Percentiles rank a stretch among this genome's conserved stretches.
Evolutionary conservation across 2,113 vertebrate genomes (phyloP).

Genomic region (Atlantisia rogersi): DNA sequence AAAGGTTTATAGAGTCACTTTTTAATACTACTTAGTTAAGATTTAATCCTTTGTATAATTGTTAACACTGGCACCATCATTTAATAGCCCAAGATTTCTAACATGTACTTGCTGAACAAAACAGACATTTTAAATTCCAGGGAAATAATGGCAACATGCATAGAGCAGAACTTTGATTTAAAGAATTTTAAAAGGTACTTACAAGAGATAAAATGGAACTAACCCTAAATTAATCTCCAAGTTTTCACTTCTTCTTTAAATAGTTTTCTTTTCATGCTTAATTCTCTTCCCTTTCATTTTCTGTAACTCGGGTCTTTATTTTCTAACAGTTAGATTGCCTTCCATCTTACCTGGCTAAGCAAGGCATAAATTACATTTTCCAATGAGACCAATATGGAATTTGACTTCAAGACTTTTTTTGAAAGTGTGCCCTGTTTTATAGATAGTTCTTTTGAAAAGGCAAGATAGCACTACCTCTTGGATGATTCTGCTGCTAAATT

Average conservation of each 20-base stretch:
- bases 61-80: slow-evolving; percentile 54
- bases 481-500: slow-evolving; percentile 3
- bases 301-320: slow-evolving; percentile 12
- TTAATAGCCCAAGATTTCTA: slow-evolving; percentile 36
- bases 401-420: neutral
- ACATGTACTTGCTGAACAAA: slow-evolving; percentile 34
- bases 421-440: neutral
- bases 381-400: neutral
- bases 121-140: slow-evolving; percentile 38
- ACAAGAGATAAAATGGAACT: slow-evolving; percentile 34
- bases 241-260: slow-evolving; percentile 32
- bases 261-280: slow-evolving; percentile 24
- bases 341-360: neutral
- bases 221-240: slow-evolving; percentile 50
- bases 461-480: neutral
- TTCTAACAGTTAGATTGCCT: neutral
- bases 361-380: slow-evolving; percentile 20
- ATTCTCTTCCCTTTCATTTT: slow-evolving; percentile 28
- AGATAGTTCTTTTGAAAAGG: neutral
- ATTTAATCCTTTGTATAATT: slow-evolving; percentile 46
- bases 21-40: slow-evolving; percentile 64
- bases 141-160: neutral
- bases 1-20: slow-evolving; percentile 53
- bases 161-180: slow-evolving; percentile 6
- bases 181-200: slow-evolving; percentile 38